A percentile compares a stretch with the other conserved stretches of the same genome.
Evolutionary conservation across 2,888 invertebrate species (phyloP).

Genomic region (Octodonta nipae): DNA sequence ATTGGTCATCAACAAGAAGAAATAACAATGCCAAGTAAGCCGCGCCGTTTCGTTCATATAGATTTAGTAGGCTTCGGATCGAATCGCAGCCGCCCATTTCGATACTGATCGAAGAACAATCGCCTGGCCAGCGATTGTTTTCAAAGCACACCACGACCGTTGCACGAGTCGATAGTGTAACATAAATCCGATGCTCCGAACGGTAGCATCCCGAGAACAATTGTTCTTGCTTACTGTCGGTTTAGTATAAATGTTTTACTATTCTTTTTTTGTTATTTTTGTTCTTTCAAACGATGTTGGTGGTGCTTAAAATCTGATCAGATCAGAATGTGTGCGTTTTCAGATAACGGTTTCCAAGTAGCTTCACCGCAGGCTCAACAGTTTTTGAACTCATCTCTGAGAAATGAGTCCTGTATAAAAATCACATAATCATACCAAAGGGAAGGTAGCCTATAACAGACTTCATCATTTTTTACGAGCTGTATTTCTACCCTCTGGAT

Average conservation of each 20-base stretch:
- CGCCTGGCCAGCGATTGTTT: constrained; percentile 15
- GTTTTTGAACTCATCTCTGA: too few species aligned
- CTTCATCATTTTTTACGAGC: too few species aligned
- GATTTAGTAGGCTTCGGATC: constrained; percentile 27
- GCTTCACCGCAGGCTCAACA: too few species aligned
- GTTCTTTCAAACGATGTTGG: constrained; percentile 9
- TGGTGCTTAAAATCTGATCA: constrained; percentile 11
- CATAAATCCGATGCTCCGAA: constrained; percentile 33
- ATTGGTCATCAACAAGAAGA: constrained; percentile 35
- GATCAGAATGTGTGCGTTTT: constrained; percentile 9
- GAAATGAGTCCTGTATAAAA: too few species aligned
- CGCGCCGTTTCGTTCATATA: constrained; percentile 24
- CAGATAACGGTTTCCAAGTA: constrained; percentile 6
- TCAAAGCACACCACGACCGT: constrained; percentile 17
- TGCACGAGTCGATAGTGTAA: constrained; percentile 26
- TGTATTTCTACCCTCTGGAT: too few species aligned
- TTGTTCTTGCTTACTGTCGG: constrained; percentile 36
- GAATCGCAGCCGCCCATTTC: constrained; percentile 21
- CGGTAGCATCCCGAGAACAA: constrained; percentile 36
- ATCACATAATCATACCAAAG: too few species aligned
- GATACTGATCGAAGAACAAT: constrained; percentile 21
- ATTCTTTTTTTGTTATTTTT: constrained; percentile 19
- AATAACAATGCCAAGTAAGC: constrained; percentile 34
- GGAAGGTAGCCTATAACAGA: too few species aligned
- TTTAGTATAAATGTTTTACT: constrained; percentile 31